phyloP scores from a whole-genome alignment of 2,113 vertebrate genomes.

The Eulemur rufifrons region DNA sequence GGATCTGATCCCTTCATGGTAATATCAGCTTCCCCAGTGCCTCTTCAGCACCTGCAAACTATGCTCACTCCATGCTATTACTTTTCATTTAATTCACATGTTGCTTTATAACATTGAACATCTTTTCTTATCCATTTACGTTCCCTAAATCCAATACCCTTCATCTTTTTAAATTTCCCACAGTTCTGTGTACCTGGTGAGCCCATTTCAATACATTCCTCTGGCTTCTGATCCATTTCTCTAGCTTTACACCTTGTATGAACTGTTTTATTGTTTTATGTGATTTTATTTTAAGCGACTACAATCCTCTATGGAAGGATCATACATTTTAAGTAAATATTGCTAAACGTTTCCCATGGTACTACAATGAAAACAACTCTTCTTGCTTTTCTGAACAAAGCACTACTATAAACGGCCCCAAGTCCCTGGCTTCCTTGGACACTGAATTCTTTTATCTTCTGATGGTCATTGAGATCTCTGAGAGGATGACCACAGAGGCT shows the following conservation, averaged over 20 bases:
- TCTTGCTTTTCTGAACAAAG: constrained; percentile 29
- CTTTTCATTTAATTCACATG: background rate
- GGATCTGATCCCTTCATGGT: background rate
- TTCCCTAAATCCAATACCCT: background rate
- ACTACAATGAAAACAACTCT: background rate
- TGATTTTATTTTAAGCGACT: background rate
- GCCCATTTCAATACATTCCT: background rate
- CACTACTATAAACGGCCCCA: background rate
- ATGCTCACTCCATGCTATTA: background rate
- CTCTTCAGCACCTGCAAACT: background rate
- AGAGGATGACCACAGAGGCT: background rate
- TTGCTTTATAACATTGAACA: background rate
- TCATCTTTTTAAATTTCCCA: background rate
- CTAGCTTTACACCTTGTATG: background rate
- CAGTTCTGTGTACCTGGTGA: background rate
- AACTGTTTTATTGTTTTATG: background rate
- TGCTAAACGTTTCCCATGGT: background rate
- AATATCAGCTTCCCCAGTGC: background rate
- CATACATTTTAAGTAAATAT: background rate
- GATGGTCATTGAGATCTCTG: background rate
- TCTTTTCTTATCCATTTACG: background rate
- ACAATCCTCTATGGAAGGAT: background rate
- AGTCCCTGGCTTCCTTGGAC: background rate
- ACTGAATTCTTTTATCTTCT: background rate
- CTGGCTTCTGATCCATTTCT: background rate